Base-by-base conservation (phyloP, 1,140 invertebrate species). In the Tenebrio molitor region DNA sequence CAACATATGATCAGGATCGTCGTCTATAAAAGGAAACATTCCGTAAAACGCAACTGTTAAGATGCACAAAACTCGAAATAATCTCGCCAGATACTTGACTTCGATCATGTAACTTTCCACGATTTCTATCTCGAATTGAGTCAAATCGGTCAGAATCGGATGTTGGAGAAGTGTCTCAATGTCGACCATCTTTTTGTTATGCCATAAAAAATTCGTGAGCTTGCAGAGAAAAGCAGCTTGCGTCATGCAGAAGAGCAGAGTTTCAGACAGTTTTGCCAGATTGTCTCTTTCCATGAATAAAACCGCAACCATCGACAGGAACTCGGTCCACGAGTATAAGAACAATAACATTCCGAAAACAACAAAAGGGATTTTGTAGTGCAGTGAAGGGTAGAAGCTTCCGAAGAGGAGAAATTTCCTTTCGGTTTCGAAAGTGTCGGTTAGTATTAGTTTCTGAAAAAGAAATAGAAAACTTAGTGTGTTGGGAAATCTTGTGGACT, bases 181-280 rank as follows among this genome's bases (percentile, higher is more conserved):
- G 3, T 25, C 1, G 0, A 29, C 4, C 50, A 58, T 58, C n/a
- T 14, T 14, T 21, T 72, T 50, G 16, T 66, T 66, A 8, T 64
- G 25, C n/a, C 14, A 12, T 5, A 72, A 21, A 33, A 72, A 36
- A 21, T 72, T 72, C 7, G 10, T 34, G 17, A 66, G 44, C 66
- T 72, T 72, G 12, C 58, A 72, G 12, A 72, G 15, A 42, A 66
- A 73, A 1, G 72, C 53, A 1, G 50, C 58, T 53, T 73, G 66
- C 1, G 66, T 73, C 23, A 69, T 29, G 8, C 53, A 68, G 65
- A 73, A 73, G 8, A 63, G 64, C 17, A 73, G 10, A 21, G 36
- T 46, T 65, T 73, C 72, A 2, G 67, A 41, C 3, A 73, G 25
- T 53, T 64, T 14, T 4, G 36, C 39, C n/a, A 73, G 7, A 42